Percentiles rank a stretch among this genome's conserved stretches.
These are phyloP conservation scores for Pseudocheirus occidentalis DNA, from an alignment of 2,797 vertebrate genomes.

Conservation along the genomic window DNA sequence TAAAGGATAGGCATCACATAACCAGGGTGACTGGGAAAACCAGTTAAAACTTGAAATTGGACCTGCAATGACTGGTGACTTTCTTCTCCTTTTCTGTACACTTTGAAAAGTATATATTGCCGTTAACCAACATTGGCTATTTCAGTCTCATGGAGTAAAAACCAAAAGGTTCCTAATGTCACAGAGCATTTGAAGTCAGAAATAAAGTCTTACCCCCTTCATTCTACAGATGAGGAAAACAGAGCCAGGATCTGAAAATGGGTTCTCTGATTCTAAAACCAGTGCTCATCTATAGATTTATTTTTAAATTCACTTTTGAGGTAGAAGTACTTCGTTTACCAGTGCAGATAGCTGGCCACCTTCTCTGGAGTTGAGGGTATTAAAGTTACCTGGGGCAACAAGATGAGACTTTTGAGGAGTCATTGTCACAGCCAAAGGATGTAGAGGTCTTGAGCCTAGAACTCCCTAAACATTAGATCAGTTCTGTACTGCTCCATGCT, in stretches of 20 bases:
- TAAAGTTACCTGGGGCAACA: background rate
- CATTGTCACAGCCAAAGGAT: background rate
- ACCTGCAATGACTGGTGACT: background rate
- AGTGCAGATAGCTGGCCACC: background rate
- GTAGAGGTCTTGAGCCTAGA: background rate
- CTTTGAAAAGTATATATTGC: background rate
- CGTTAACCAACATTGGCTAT: background rate
- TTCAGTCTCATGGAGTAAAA: background rate
- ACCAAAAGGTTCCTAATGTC: background rate
- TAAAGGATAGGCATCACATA: no score
- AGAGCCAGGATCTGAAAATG: background rate
- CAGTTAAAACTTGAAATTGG: background rate
- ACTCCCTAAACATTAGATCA: background rate
- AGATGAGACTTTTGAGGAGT: background rate
- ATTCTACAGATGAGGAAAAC: background rate
- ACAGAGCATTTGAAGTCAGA: background rate
- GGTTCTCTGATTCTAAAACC: background rate
- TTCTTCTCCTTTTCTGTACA: background rate
- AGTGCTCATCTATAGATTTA: background rate
- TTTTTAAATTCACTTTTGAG: background rate
- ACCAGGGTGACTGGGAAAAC: background rate
- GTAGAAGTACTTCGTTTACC: background rate
- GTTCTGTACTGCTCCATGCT: background rate
- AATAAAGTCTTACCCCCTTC: background rate
- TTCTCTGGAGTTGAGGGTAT: background rate